phyloP scores from a whole-genome alignment of 2,113 vertebrate species.

The Oncorhynchus masou region DNA sequence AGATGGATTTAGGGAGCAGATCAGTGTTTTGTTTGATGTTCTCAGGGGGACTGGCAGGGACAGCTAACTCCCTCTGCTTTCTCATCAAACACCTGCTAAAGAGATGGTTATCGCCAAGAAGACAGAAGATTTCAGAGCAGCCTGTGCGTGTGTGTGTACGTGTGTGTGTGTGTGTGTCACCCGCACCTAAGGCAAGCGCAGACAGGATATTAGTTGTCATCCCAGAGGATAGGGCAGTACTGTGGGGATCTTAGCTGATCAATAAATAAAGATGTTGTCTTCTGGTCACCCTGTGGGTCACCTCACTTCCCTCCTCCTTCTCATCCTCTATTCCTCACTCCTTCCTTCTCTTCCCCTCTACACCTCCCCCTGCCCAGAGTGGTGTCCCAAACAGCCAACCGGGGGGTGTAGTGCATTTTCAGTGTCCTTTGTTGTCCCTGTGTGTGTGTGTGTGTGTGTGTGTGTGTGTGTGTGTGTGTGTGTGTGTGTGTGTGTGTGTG shows the following conservation, averaged over 20 bases:
- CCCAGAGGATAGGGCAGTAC: background rate
- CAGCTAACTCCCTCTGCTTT: background rate
- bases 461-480: too few species aligned
- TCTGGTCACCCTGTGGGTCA: background rate
- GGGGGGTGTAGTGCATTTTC: background rate
- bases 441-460: too few species aligned
- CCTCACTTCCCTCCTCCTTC: too few species aligned
- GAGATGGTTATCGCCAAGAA: background rate
- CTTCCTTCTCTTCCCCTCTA: too few species aligned
- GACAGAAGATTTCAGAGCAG: too few species aligned
- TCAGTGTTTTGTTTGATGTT: constrained; percentile 1
- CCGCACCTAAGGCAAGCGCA: background rate
- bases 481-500: too few species aligned
- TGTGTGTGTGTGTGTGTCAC: background rate
- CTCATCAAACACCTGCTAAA: constrained; percentile 1
- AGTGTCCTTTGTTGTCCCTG: background rate
- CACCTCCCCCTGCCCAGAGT: background rate
- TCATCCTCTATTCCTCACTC: too few species aligned
- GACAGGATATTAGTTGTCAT: background rate
- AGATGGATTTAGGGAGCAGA: background rate
- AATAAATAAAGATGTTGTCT: constrained; percentile 22
- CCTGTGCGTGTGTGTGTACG: background rate
- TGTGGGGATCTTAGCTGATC: background rate
- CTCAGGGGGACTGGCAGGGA: background rate
- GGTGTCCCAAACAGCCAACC: background rate